phyloP scores from a whole-genome alignment of 2,113 vertebrate species.

The Orycteropus afer region DNA sequence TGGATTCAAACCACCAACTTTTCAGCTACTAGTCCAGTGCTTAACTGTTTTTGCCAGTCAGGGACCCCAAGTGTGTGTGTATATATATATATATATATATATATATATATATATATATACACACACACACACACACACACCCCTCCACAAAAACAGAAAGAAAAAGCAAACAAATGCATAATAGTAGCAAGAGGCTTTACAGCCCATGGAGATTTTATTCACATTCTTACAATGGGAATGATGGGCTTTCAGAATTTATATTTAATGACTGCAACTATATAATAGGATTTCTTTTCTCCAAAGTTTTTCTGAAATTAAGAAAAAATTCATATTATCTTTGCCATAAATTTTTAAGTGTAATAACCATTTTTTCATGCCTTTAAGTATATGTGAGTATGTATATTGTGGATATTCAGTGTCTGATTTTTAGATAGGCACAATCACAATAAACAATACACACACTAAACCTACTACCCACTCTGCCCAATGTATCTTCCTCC shows the following conservation, averaged over 20 bases:
- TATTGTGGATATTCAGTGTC: background rate
- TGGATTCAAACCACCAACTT: no score
- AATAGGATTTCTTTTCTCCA: conserved; percentile 81
- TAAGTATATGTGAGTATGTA: background rate
- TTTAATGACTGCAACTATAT: conserved; percentile 94
- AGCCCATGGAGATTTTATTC: conserved; percentile 90
- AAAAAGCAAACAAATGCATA: background rate
- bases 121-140: background rate
- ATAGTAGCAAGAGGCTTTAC: background rate
- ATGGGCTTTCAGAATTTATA: conserved; percentile 96
- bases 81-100: no score
- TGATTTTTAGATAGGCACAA: background rate
- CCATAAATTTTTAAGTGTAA: background rate
- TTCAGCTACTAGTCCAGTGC: background rate
- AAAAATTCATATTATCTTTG: conserved; percentile 76
- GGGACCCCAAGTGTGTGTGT: no score
- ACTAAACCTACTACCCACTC: accelerated
- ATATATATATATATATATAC: no score
- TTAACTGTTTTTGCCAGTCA: background rate
- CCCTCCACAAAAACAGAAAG: background rate
- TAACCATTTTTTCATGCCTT: background rate
- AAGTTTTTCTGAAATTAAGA: conserved; percentile 74
- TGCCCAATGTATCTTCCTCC: accelerated
- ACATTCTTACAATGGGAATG: conserved; percentile 93
- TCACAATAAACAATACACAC: background rate